Conservation (phyloP, 2,113 vertebrate species). For the Emydocephalus ijimae region DNA sequence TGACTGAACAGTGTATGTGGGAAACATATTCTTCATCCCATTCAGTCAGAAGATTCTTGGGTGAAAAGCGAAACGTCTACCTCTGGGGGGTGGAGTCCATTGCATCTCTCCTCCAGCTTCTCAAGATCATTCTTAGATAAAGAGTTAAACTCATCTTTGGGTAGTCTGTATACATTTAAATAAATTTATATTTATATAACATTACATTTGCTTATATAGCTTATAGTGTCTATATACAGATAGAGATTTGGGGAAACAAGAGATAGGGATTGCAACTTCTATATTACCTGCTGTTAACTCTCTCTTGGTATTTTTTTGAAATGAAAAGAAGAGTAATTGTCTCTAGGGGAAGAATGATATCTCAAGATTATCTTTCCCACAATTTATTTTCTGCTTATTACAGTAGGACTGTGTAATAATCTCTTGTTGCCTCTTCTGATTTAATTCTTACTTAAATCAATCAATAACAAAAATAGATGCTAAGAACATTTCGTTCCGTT, state of each 20-base stretch:
- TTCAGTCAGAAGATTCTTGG: no score
- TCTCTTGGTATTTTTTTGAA: background rate
- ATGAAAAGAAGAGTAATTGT: background rate
- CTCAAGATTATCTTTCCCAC: background rate
- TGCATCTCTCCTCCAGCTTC: background rate
- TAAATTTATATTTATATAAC: background rate
- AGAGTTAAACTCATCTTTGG: background rate
- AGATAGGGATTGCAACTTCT: background rate
- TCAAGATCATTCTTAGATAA: background rate
- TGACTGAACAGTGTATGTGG: background rate
- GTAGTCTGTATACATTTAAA: background rate
- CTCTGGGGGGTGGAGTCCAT: background rate
- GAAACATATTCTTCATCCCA: background rate
- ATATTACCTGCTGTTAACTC: no score
- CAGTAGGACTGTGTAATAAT: background rate
- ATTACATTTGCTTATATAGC: no score
- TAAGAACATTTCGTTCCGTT: background rate
- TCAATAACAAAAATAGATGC: background rate
- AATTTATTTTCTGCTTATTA: background rate
- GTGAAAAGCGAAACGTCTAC: no score
- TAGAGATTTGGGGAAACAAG: background rate
- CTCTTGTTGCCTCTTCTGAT: background rate
- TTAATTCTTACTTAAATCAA: background rate
- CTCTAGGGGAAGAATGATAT: background rate
- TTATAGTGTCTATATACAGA: background rate